phyloP scores from a whole-genome alignment of 2,888 invertebrate genomes.

The Drosophila paracracens region DNA sequence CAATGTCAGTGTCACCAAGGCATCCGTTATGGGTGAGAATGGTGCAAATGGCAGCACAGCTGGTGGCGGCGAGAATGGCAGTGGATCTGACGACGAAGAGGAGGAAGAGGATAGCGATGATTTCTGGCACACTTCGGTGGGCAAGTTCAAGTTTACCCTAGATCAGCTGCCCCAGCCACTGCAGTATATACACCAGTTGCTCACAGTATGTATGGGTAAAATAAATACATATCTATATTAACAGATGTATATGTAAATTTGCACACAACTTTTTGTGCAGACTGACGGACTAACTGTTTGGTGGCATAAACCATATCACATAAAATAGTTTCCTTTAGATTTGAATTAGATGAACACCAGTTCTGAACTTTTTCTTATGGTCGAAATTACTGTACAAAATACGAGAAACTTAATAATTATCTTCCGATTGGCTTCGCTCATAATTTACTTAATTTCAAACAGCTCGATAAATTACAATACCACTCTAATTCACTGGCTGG shows the following conservation, averaged over 20 bases:
- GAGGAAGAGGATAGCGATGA: slow-evolving; percentile 90
- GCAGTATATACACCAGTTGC: slow-evolving; percentile 95
- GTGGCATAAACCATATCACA: neutral
- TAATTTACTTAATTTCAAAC: neutral
- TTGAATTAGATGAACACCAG: neutral
- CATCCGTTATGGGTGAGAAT: slow-evolving; percentile 87
- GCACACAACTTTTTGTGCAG: neutral
- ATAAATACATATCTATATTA: neutral
- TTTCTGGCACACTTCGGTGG: slow-evolving; percentile 97
- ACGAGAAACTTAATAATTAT: neutral
- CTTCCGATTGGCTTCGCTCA: neutral
- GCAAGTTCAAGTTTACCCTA: slow-evolving; percentile 95
- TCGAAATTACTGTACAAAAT: neutral
- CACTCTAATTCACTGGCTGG: neutral
- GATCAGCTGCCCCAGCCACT: slow-evolving; percentile 96
- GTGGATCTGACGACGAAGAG: slow-evolving; percentile 89
- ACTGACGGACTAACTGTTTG: neutral
- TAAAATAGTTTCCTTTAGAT: neutral
- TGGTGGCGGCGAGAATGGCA: slow-evolving; percentile 88
- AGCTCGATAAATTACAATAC: neutral
- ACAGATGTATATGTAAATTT: neutral
- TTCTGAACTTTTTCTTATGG: neutral
- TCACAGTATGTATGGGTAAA: slow-evolving; percentile 86
- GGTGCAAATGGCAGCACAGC: slow-evolving; percentile 87
- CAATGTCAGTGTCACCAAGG: slow-evolving; percentile 90